Percentiles rank a stretch among this genome's conserved stretches.
phyloP scores from a whole-genome alignment of 2,113 vertebrate species.

The Grallaria varia region DNA sequence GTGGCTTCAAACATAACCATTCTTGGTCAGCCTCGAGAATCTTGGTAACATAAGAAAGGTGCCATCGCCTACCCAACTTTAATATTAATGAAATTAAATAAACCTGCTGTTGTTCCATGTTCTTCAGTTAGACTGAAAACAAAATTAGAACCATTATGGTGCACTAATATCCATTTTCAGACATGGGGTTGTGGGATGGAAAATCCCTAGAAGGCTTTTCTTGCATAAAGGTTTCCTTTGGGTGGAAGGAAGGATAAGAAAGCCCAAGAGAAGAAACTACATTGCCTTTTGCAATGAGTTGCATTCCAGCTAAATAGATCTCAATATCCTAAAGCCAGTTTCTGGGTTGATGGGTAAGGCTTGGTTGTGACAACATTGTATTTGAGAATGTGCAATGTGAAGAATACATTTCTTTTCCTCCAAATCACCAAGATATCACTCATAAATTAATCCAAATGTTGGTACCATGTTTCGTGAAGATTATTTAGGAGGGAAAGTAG shows the following conservation, averaged over 20 bases:
- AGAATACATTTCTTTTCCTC: neutral
- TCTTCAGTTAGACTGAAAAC: neutral
- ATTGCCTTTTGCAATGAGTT: neutral
- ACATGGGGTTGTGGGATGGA: neutral
- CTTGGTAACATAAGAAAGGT: neutral
- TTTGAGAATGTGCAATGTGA: neutral
- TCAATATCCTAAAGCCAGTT: neutral
- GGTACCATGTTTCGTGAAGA: neutral
- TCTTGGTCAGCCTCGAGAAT: neutral
- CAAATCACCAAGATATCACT: neutral
- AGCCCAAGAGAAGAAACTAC: neutral
- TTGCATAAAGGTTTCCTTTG: neutral
- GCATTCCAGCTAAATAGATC: neutral
- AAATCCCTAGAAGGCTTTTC: neutral
- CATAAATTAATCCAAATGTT: neutral
- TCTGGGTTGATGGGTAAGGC: neutral
- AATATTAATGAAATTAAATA: neutral
- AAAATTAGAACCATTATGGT: neutral
- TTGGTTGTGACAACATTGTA: neutral
- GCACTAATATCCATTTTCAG: neutral
- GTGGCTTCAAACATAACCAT: neutral
- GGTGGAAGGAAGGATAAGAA: neutral
- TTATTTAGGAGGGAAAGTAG: neutral
- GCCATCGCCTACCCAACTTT: neutral
- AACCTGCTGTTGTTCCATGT: neutral